phyloP scores from a whole-genome alignment of 2,888 invertebrate genomes.

The Synergus gifuensis region DNA sequence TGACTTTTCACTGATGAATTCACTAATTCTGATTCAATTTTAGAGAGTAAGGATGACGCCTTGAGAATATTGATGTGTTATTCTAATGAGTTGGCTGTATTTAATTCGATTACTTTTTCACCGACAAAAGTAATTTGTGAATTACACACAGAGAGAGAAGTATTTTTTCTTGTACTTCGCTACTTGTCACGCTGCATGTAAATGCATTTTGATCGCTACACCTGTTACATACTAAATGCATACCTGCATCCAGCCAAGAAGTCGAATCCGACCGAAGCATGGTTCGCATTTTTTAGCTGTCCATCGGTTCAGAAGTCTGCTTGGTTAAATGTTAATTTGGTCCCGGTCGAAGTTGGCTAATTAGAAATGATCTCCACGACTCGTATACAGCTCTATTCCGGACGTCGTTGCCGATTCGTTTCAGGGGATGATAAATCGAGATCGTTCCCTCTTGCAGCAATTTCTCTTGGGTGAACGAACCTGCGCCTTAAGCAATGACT shows the following conservation, averaged over 20 bases:
- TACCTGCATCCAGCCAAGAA: slow-evolving; percentile 38
- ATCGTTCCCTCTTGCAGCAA: slow-evolving; percentile 58
- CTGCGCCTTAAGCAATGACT: slow-evolving; percentile 17
- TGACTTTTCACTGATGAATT: too few relatives aligned
- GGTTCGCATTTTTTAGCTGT: slow-evolving; percentile 68
- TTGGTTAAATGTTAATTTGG: slow-evolving; percentile 73
- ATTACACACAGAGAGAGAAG: slow-evolving; percentile 15
- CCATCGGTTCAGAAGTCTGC: slow-evolving; percentile 64
- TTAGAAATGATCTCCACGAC: slow-evolving; percentile 67
- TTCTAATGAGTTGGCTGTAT: neutral
- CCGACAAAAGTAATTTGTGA: slow-evolving; percentile 34
- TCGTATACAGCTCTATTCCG: slow-evolving; percentile 63
- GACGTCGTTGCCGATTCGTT: slow-evolving; percentile 59
- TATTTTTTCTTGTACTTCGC: slow-evolving; percentile 22
- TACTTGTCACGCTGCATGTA: slow-evolving; percentile 35
- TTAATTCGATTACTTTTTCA: slow-evolving; percentile 29
- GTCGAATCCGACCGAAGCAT: slow-evolving; percentile 48
- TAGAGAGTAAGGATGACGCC: neutral
- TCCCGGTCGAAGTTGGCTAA: slow-evolving; percentile 68
- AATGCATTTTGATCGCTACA: slow-evolving; percentile 38
- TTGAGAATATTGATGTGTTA: neutral
- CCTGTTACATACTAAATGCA: slow-evolving; percentile 38
- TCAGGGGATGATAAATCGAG: slow-evolving; percentile 62
- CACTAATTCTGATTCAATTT: too few relatives aligned
- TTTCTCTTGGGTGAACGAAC: slow-evolving; percentile 40